Conservation (phyloP, 2,888 invertebrate genomes). For the Dicyrtoma fusca region DNA sequence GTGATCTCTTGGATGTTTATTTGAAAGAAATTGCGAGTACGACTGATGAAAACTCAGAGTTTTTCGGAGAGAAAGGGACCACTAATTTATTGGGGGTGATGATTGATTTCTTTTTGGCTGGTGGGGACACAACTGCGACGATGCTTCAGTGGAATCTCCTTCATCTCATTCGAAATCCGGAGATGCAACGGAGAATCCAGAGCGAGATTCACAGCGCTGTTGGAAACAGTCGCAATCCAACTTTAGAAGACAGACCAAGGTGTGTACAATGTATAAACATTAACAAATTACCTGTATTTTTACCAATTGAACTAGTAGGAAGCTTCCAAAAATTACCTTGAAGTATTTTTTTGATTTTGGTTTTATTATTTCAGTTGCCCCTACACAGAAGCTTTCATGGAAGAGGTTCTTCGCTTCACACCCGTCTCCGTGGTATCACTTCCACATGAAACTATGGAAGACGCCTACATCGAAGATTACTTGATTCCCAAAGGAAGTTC, state of each 20-base stretch:
- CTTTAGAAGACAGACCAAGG: constrained; percentile 17
- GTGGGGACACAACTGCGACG: constrained; percentile 18
- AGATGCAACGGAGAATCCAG: constrained; percentile 24
- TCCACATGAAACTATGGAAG: too few species aligned
- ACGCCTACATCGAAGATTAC: too few species aligned
- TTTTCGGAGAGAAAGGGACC: background rate
- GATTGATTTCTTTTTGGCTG: constrained; percentile 15
- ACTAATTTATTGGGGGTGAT: background rate
- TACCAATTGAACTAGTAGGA: too few species aligned
- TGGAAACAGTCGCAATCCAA: background rate
- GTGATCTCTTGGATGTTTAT: background rate
- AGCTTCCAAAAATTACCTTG: too few species aligned
- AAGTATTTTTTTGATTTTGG: too few species aligned
- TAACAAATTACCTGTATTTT: too few species aligned
- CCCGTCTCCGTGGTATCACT: too few species aligned
- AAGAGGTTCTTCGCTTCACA: too few species aligned
- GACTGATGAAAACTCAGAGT: background rate
- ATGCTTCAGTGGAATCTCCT: constrained; percentile 3
- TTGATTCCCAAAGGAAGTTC: too few species aligned
- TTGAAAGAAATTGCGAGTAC: background rate
- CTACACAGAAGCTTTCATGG: too few species aligned
- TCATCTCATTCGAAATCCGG: constrained; percentile 13
- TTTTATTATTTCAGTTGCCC: too few species aligned
- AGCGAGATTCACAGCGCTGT: constrained; percentile 6
- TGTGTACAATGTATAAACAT: too few species aligned